These are phyloP conservation scores for Thecophora atra DNA, from an alignment of 2,888 invertebrate species.

Conservation along the genomic window DNA sequence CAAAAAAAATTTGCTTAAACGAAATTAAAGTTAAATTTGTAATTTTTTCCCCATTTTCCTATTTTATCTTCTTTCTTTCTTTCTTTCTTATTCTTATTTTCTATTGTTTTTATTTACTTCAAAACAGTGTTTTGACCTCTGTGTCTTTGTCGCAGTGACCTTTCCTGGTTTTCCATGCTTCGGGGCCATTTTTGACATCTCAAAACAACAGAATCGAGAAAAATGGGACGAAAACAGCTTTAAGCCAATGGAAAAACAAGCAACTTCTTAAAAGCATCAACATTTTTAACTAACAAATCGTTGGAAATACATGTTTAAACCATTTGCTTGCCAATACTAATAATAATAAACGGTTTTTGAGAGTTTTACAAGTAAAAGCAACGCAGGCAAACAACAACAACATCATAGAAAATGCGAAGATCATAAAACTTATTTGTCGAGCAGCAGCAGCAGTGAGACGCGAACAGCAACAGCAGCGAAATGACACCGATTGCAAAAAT, in stretches of 20 bases:
- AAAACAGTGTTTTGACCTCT: no score
- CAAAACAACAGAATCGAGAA: not conserved
- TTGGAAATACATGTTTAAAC: conserved; percentile 30
- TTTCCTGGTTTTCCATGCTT: no score
- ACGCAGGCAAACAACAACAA: not conserved
- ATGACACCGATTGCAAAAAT: conserved; percentile 31
- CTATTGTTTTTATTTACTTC: no score
- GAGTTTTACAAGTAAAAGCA: no score
- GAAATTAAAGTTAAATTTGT: no score
- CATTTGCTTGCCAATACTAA: conserved; percentile 34
- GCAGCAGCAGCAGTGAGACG: not conserved
- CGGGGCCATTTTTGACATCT: no score
- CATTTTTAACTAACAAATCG: conserved; percentile 22
- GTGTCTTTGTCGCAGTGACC: no score
- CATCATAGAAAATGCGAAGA: not conserved
- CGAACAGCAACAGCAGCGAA: conserved; percentile 36
- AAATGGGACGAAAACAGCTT: not conserved
- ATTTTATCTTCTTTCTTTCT: no score
- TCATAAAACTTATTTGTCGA: conserved; percentile 27
- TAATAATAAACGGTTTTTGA: conserved; percentile 33
- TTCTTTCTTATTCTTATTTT: no score
- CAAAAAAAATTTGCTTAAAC: no score
- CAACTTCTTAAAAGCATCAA: not conserved
- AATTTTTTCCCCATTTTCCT: no score
- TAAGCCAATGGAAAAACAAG: not conserved